phyloP scores from a whole-genome alignment of 2,797 vertebrate species.

The Aplochiton taeniatus region DNA sequence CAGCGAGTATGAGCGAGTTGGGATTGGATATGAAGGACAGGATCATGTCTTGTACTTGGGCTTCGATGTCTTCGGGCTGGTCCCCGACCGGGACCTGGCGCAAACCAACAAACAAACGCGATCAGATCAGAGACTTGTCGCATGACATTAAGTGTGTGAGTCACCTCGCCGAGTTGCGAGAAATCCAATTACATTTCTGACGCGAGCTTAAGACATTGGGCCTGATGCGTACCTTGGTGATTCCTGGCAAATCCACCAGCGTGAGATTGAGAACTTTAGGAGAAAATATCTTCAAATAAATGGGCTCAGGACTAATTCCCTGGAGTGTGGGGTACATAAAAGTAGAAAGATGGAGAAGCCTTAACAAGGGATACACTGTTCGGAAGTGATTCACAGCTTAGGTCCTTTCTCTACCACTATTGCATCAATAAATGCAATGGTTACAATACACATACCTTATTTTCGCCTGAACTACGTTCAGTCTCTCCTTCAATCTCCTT shows the following conservation, averaged over 20 bases:
- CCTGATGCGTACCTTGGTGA: slow-evolving; percentile 77
- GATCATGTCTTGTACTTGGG: slow-evolving; percentile 89
- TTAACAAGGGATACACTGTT: not conserved
- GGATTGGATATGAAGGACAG: slow-evolving; percentile 86
- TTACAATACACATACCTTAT: slow-evolving; percentile 70
- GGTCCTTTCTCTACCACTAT: no score
- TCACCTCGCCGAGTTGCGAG: no score
- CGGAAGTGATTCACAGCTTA: no score
- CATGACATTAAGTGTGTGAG: slow-evolving; percentile 7
- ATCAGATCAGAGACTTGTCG: not conserved
- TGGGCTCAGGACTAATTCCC: slow-evolving; percentile 81
- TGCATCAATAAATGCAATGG: not conserved
- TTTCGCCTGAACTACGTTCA: slow-evolving; percentile 71
- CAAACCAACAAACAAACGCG: slow-evolving; percentile 15
- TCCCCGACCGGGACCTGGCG: slow-evolving; percentile 89
- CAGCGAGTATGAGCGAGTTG: slow-evolving; percentile 86
- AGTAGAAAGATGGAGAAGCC: not conserved
- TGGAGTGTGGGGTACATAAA: slow-evolving; percentile 36
- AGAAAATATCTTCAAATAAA: slow-evolving; percentile 83
- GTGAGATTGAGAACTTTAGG: slow-evolving; percentile 83
- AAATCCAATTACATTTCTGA: not conserved
- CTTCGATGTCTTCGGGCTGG: slow-evolving; percentile 88
- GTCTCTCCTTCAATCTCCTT: slow-evolving; percentile 81
- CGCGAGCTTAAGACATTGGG: not conserved
- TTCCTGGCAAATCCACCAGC: slow-evolving; percentile 84